phyloP scores from a whole-genome alignment of 2,113 vertebrate genomes.

The Pseudopipra pipra region DNA sequence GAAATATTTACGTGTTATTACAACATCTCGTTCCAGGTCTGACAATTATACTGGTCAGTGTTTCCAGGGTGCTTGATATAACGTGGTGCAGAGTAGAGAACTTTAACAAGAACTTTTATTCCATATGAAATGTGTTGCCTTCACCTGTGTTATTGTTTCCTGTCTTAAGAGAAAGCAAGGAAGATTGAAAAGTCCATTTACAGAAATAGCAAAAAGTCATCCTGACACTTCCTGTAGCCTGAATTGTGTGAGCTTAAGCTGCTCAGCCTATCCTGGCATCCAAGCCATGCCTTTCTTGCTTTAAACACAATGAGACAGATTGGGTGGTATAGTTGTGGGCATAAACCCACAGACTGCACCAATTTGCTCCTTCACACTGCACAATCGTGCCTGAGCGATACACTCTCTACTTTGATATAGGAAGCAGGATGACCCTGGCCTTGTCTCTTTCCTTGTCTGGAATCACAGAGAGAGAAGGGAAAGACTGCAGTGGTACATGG shows the following conservation, averaged over 20 bases:
- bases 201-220: not conserved
- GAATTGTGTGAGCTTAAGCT: not conserved
- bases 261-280: not conserved
- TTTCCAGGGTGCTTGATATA: not conserved
- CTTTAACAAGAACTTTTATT: not conserved
- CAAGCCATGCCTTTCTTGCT: not conserved
- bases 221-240: not conserved
- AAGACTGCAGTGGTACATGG: not conserved
- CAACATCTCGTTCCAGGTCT: not conserved
- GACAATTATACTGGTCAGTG: not conserved
- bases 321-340: not conserved
- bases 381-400: too few relatives aligned
- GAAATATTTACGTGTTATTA: constrained; percentile 17
- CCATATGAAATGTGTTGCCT: not conserved
- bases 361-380: not conserved
- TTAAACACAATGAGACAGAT: not conserved
- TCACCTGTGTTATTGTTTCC: not conserved
- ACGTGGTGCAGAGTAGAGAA: not conserved
- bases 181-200: not conserved
- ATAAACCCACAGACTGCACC: not conserved
- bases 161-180: not conserved
- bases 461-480: not conserved
- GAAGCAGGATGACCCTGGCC: not conserved
- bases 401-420: not conserved
- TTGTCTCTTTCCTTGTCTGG: not conserved